Evolutionary conservation across 37 sponge, comb jelly and placozoan species (phyloP).

Genomic region (Diacarnus erythraeanus): DNA sequence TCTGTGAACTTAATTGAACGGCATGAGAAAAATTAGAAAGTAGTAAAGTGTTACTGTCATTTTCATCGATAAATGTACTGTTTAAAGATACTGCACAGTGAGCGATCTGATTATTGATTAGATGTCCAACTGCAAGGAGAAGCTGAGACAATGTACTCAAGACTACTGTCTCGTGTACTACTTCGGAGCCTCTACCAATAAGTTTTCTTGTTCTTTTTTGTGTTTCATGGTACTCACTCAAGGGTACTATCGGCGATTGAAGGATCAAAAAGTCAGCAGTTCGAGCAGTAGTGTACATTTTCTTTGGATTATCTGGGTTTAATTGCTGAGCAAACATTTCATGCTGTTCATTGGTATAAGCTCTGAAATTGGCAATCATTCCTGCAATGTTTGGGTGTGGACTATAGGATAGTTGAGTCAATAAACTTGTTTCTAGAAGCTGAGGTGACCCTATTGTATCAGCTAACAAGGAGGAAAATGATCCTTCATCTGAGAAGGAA

Average conservation of each 20-base stretch:
- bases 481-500: neutral
- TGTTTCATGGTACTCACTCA: neutral
- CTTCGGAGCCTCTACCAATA: neutral
- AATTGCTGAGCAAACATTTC: neutral
- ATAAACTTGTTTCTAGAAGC: neutral
- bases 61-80: conserved; percentile 11
- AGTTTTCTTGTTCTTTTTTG: neutral
- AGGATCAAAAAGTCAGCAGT: conserved; percentile 12
- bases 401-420: conserved; percentile 12
- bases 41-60: neutral
- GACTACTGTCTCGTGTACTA: conserved; percentile 4
- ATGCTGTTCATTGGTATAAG: neutral
- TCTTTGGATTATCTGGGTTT: neutral
- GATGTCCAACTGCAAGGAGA: conserved; percentile 30
- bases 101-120: conserved; percentile 24
- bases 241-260: neutral
- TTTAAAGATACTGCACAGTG: conserved; percentile 17
- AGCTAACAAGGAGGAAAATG: neutral
- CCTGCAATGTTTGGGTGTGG: conserved; percentile 49
- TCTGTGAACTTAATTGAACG: neutral
- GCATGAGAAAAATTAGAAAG: conserved; percentile 21
- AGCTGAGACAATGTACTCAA: conserved; percentile 29
- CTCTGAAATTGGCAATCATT: conserved; percentile 28
- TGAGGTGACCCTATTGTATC: neutral
- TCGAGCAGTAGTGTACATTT: conserved; percentile 1